Conservation (phyloP, 2,888 invertebrate genomes). For the Mesorhabditis belari region DNA sequence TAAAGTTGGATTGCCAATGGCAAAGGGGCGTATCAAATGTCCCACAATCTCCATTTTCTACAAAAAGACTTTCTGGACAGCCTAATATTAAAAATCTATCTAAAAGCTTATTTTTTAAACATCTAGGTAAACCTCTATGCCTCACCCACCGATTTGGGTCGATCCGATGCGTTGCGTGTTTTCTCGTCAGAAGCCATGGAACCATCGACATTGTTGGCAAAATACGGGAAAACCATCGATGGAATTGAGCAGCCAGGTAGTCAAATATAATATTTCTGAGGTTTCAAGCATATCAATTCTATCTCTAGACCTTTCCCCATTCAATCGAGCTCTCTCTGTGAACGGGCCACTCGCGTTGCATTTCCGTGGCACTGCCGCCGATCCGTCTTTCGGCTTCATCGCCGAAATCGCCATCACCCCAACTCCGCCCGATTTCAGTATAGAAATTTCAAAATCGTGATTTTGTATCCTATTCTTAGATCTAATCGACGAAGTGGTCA, state of each 20-base stretch:
- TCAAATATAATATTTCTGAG: background rate
- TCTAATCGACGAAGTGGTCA: constrained; percentile 35
- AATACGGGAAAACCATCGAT: constrained; percentile 9
- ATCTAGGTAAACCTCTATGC: constrained; percentile 46
- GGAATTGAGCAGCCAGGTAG: background rate
- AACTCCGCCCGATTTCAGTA: constrained; percentile 3
- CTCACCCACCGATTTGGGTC: constrained; percentile 35
- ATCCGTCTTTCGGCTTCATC: constrained; percentile 86
- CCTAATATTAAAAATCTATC: background rate
- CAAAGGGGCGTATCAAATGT: too few species aligned
- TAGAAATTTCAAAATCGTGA: background rate
- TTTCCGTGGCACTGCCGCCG: constrained; percentile 87
- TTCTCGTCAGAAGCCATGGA: constrained; percentile 38
- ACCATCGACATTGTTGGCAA: constrained; percentile 27
- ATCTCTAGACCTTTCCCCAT: constrained; percentile 2
- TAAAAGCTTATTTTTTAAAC: too few species aligned
- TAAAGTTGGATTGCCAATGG: too few species aligned
- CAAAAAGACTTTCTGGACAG: too few species aligned
- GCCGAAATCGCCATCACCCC: constrained; percentile 93
- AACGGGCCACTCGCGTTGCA: constrained; percentile 70
- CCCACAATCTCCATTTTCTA: too few species aligned
- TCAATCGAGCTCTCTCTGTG: constrained; percentile 14
- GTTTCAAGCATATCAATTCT: background rate
- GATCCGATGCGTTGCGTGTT: constrained; percentile 40
- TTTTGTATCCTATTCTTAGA: constrained; percentile 12